These are phyloP conservation scores for Halictus quadricinctus DNA, from an alignment of 2,888 invertebrate species.

Conservation along the genomic window DNA sequence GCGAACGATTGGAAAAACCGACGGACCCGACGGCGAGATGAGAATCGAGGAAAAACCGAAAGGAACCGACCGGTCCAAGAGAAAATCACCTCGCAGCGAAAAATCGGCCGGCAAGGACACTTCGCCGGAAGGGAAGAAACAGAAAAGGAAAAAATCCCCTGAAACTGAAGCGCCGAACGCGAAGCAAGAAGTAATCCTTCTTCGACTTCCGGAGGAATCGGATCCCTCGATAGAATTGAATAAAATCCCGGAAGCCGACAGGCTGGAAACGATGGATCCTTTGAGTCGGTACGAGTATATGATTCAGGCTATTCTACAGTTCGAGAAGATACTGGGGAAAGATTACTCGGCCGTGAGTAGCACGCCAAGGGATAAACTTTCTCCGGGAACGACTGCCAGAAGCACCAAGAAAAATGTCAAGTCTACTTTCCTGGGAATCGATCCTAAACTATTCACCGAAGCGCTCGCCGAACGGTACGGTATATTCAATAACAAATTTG, in stretches of 20 bases:
- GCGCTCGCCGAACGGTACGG: conserved; percentile 72
- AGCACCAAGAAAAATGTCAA: conserved; percentile 34
- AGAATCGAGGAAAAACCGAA: neutral
- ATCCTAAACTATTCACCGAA: conserved; percentile 58
- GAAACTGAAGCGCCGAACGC: neutral
- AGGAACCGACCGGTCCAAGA: neutral
- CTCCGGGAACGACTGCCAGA: conserved; percentile 41
- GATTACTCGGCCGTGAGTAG: conserved; percentile 1
- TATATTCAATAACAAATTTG: neutral
- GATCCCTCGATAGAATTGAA: conserved; percentile 50
- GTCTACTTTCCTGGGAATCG: conserved; percentile 63
- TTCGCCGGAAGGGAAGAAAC: neutral
- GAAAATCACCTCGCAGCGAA: neutral
- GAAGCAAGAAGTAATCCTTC: neutral
- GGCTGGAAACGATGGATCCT: conserved; percentile 65
- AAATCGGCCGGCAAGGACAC: neutral
- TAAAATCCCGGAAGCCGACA: conserved; percentile 64
- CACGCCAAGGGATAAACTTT: conserved; percentile 28
- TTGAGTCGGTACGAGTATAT: conserved; percentile 72
- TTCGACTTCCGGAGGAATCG: conserved; percentile 19
- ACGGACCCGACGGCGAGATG: neutral
- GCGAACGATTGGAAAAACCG: neutral
- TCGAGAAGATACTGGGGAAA: conserved; percentile 51
- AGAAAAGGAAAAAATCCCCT: neutral
- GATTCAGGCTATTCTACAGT: conserved; percentile 62